phyloP scores from a whole-genome alignment of 2,888 invertebrate species.

The Gnatocerus cornutus region DNA sequence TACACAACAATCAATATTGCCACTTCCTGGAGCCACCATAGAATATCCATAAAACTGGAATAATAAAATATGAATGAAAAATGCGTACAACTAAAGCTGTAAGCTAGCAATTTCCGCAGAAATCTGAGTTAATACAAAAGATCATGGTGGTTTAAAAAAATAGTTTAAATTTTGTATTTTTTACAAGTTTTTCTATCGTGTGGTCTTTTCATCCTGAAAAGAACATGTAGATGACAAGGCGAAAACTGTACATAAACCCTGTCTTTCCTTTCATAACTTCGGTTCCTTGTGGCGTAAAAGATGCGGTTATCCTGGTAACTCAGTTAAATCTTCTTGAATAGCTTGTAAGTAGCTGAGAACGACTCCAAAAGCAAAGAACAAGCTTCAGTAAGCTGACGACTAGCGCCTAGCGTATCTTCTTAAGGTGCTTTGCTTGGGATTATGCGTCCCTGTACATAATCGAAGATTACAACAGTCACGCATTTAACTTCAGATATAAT shows the following conservation, averaged over 20 bases:
- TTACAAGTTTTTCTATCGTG: too few species aligned
- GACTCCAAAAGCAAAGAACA: conserved; percentile 40
- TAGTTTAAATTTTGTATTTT: too few species aligned
- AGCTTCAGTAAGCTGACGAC: conserved; percentile 47
- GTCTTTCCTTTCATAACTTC: not conserved
- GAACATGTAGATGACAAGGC: too few species aligned
- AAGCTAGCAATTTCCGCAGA: too few species aligned
- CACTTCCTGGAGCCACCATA: conserved; percentile 60
- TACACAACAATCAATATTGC: conserved; percentile 61
- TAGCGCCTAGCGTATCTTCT: conserved; percentile 42
- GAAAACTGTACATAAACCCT: too few species aligned
- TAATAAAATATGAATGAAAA: conserved; percentile 13
- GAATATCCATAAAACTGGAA: conserved; percentile 67
- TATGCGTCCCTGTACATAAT: conserved; percentile 49
- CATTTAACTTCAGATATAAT: conserved; percentile 37
- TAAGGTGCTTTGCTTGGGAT: conserved; percentile 49
- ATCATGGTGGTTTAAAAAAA: too few species aligned
- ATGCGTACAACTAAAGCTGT: not conserved
- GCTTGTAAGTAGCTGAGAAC: conserved; percentile 40
- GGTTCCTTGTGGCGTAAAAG: conserved; percentile 26
- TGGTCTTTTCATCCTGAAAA: too few species aligned
- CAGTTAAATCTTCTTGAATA: conserved; percentile 41
- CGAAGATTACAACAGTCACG: conserved; percentile 55
- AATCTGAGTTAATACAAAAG: too few species aligned
- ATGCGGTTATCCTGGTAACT: conserved; percentile 35